These are phyloP conservation scores for Drosophila pegasa DNA, from an alignment of 2,888 invertebrate genomes.

Conservation along the genomic window DNA sequence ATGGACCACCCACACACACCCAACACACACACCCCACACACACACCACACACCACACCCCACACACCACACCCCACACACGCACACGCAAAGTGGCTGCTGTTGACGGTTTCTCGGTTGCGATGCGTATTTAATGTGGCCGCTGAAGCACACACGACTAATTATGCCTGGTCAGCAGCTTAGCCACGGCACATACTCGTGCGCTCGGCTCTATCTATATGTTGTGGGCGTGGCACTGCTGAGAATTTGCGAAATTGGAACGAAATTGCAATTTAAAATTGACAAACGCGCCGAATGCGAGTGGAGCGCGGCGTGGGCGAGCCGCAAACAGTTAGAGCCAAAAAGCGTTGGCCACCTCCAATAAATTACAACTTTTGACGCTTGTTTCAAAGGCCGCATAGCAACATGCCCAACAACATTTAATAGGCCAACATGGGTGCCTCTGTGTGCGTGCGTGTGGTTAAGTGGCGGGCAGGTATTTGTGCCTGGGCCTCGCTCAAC, in stretches of 20 bases:
- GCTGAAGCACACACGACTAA: slow-evolving; percentile 41
- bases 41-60: background rate
- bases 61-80: background rate
- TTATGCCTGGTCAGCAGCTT: slow-evolving; percentile 55
- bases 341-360: slow-evolving; percentile 41
- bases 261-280: slow-evolving; percentile 66
- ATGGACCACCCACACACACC: slow-evolving; percentile 7
- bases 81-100: background rate
- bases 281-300: slow-evolving; percentile 29
- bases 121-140: slow-evolving; percentile 61
- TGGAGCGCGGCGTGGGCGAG: slow-evolving; percentile 15
- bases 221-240: slow-evolving; percentile 6
- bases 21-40: background rate
- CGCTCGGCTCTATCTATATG: slow-evolving; percentile 15
- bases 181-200: slow-evolving; percentile 1
- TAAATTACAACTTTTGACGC: slow-evolving; percentile 73
- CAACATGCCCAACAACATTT: slow-evolving; percentile 52
- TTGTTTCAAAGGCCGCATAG: slow-evolving; percentile 41
- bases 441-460: slow-evolving; percentile 6
- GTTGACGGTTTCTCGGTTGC: slow-evolving; percentile 34
- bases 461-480: slow-evolving; percentile 66
- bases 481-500: slow-evolving; percentile 40
- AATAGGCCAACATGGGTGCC: slow-evolving; percentile 46
- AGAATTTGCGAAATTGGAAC: slow-evolving; percentile 33
- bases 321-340: slow-evolving; percentile 55